phyloP scores from a whole-genome alignment of 2,113 vertebrate genomes.

The Seriola quinqueradiata region DNA sequence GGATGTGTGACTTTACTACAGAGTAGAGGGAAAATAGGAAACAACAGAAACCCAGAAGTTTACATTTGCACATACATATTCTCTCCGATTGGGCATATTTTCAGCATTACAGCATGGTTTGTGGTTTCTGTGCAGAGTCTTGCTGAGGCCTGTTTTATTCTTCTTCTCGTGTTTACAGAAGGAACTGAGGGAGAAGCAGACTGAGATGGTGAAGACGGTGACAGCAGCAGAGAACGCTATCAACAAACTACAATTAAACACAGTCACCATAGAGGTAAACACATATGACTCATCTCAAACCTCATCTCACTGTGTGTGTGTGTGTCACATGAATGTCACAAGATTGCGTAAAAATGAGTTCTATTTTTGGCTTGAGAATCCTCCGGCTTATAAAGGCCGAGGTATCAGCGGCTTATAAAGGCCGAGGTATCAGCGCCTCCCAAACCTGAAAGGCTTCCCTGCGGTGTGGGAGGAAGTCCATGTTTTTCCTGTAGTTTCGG shows the following conservation, averaged over 20 bases:
- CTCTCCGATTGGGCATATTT: not conserved
- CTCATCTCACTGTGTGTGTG: not conserved
- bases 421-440: not conserved
- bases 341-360: fast-evolving
- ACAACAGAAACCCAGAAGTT: not conserved
- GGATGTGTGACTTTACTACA: not conserved
- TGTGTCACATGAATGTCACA: constrained; percentile 7
- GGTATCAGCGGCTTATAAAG: not conserved
- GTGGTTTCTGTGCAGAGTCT: not conserved
- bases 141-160: not conserved
- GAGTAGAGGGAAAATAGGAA: not conserved
- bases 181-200: constrained; percentile 81
- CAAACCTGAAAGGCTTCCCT: constrained; percentile 11
- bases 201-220: constrained; percentile 81
- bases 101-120: not conserved
- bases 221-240: constrained; percentile 87
- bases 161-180: constrained; percentile 66
- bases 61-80: not conserved
- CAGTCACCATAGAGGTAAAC: constrained; percentile 85
- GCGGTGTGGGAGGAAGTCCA: constrained; percentile 5
- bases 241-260: constrained; percentile 87
- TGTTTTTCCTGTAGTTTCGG: not conserved
- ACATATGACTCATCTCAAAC: not conserved
- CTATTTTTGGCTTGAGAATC: constrained; percentile 25
- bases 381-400: not conserved